Percentiles rank a stretch among this genome's conserved stretches.
Conservation (phyloP, 2,113 vertebrate genomes). For the Poicephalus gulielmi region DNA sequence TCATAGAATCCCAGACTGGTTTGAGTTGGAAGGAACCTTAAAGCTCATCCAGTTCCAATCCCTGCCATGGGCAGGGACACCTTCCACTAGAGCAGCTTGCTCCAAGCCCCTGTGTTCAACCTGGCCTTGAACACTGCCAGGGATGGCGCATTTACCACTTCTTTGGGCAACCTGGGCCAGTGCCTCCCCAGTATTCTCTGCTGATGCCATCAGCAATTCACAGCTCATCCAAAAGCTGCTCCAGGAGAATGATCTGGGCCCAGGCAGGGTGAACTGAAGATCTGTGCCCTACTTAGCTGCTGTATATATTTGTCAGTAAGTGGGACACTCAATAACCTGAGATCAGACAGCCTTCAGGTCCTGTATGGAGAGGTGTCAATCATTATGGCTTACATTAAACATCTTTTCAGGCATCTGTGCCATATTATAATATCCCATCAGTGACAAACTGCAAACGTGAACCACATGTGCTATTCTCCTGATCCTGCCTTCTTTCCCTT, state of each 20-base stretch:
- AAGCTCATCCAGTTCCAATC: background rate
- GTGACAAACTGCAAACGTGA: background rate
- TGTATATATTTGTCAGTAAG: constrained; percentile 31
- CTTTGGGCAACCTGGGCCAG: background rate
- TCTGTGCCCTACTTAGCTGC: constrained; percentile 48
- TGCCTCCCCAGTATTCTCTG: background rate
- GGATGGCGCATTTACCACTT: background rate
- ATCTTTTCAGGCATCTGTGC: constrained; percentile 41
- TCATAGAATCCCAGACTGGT: background rate
- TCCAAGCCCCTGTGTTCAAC: background rate
- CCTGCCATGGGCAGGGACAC: background rate
- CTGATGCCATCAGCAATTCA: background rate
- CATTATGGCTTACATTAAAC: constrained; percentile 53
- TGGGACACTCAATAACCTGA: constrained; percentile 59
- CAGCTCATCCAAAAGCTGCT: background rate
- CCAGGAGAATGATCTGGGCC: background rate
- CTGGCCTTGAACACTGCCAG: background rate
- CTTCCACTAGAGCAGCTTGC: background rate
- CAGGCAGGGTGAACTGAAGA: background rate
- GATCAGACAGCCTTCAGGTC: constrained; percentile 55
- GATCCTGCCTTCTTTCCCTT: constrained; percentile 26
- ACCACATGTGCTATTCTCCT: constrained; percentile 15
- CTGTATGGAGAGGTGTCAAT: constrained; percentile 52
- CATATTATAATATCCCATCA: background rate
- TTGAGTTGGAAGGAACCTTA: background rate